A percentile compares a stretch with the other conserved stretches of the same genome.
Conservation (phyloP, 2,797 vertebrate genomes). For the Cyclura pinguis region DNA sequence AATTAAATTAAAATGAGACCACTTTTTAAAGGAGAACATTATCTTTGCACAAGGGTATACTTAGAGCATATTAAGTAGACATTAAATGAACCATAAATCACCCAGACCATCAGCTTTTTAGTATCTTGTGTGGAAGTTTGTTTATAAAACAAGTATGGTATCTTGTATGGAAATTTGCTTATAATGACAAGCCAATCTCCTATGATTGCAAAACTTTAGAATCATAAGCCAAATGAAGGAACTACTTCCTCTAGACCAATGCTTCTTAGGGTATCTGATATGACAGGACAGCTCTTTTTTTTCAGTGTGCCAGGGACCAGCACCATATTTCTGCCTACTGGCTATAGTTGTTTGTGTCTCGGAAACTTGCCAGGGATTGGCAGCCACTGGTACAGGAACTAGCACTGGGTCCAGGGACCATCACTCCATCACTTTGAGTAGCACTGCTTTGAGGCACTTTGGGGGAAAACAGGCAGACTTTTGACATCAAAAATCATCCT, state of each 20-base stretch:
- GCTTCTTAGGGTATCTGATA: too few relatives aligned
- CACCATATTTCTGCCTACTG: too few relatives aligned
- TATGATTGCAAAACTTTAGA: not conserved
- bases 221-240: not conserved
- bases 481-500: too few relatives aligned
- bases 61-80: not conserved
- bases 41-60: not conserved
- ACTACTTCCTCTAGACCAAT: not conserved
- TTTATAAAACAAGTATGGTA: not conserved
- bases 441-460: too few relatives aligned
- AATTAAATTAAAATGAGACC: not conserved
- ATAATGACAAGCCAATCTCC: not conserved
- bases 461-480: too few relatives aligned
- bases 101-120: not conserved
- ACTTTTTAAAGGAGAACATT: not conserved
- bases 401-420: too few relatives aligned
- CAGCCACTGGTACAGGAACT: too few relatives aligned
- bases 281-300: too few relatives aligned
- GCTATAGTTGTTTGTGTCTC: too few relatives aligned
- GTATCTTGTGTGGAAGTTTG: not conserved
- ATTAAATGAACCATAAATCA: not conserved
- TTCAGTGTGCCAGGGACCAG: too few relatives aligned
- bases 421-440: too few relatives aligned
- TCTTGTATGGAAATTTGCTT: not conserved
- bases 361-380: too few relatives aligned